Conservation (phyloP, 2,888 invertebrate species). For the Polydrusus cervinus region DNA sequence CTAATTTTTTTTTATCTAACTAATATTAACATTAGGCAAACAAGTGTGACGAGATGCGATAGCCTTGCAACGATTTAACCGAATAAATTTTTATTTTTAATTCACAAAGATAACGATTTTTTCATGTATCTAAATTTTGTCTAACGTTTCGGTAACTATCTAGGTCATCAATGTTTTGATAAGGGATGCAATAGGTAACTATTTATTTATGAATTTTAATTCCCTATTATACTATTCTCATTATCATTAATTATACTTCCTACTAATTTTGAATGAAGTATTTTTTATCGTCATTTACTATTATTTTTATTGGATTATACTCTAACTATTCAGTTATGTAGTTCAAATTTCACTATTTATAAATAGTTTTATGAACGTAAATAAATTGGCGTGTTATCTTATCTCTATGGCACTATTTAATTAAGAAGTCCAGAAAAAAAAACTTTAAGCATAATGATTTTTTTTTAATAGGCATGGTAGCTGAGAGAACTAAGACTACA, state of each 20-base stretch:
- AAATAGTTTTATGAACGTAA: too few relatives aligned
- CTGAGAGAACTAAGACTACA: too few relatives aligned
- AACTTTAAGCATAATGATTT: too few relatives aligned
- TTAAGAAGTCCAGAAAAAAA: too few relatives aligned
- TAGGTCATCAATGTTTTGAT: constrained; percentile 10
- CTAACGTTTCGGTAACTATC: not conserved
- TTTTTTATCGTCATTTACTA: too few relatives aligned
- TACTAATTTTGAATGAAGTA: not conserved
- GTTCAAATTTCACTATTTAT: too few relatives aligned
- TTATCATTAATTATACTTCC: not conserved
- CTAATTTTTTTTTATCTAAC: constrained; percentile 43
- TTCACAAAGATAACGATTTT: constrained; percentile 10
- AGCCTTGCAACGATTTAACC: constrained; percentile 40
- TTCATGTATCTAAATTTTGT: constrained; percentile 15
- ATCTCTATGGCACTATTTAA: too few relatives aligned
- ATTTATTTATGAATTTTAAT: not conserved
- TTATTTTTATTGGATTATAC: not conserved
- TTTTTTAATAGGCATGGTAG: too few relatives aligned
- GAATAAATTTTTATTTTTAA: constrained; percentile 27
- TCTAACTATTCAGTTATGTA: too few relatives aligned
- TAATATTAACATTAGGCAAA: constrained; percentile 41
- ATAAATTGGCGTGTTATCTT: too few relatives aligned
- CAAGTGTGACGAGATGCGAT: constrained; percentile 41
- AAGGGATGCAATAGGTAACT: constrained; percentile 1
- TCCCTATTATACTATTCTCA: not conserved